Percentiles rank a stretch among this genome's conserved stretches.
These are phyloP conservation scores for Raja brachyura DNA, from an alignment of 2,113 vertebrate species.

Conservation along the genomic window DNA sequence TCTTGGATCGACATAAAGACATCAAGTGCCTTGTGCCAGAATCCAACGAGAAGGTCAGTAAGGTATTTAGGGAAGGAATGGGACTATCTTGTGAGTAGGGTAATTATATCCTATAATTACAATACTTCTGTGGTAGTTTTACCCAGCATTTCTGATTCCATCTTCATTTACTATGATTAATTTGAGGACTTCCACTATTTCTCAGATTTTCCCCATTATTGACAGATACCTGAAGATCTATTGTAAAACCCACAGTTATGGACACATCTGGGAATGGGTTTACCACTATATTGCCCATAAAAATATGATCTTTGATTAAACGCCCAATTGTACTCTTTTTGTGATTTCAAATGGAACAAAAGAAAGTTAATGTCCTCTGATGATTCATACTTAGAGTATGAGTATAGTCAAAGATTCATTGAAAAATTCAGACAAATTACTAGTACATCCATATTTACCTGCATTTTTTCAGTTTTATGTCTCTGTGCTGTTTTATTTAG, in stretches of 20 bases:
- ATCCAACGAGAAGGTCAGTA: slow-evolving; percentile 86
- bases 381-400: background rate
- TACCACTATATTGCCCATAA: background rate
- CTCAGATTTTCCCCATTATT: background rate
- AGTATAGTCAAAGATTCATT: background rate
- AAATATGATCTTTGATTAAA: background rate
- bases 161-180: background rate
- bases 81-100: background rate
- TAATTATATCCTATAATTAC: background rate
- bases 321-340: background rate
- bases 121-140: background rate
- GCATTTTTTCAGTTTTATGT: background rate
- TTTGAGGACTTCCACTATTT: background rate
- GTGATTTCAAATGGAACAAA: background rate
- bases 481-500: background rate
- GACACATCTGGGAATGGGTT: background rate
- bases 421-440: background rate
- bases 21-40: slow-evolving; percentile 79
- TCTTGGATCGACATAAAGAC: slow-evolving; percentile 69
- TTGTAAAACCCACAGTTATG: background rate
- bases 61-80: background rate
- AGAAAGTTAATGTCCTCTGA: background rate
- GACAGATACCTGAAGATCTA: background rate
- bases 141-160: background rate
- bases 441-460: background rate